Percentiles rank a stretch among this genome's conserved stretches.
Evolutionary conservation across 2,888 invertebrate genomes (phyloP).

Genomic region (Spilarctia lutea): DNA sequence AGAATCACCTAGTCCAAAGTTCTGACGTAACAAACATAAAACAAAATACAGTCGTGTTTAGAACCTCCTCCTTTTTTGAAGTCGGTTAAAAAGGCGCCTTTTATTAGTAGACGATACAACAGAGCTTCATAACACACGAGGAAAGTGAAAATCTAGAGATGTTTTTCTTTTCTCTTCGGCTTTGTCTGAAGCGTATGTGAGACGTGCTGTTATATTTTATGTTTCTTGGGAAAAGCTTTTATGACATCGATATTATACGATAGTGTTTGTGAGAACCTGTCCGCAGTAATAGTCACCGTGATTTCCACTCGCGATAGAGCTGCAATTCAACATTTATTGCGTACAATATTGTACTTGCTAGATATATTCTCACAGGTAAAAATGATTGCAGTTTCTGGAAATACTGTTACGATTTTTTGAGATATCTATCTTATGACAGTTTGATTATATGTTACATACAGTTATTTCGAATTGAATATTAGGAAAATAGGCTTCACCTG

Average conservation of each 20-base stretch:
- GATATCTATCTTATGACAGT: neutral
- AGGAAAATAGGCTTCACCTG: neutral
- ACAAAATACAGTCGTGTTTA: too few relatives aligned
- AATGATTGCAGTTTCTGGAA: neutral
- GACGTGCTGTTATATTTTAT: conserved; percentile 64
- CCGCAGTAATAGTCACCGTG: conserved; percentile 41
- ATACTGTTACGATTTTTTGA: neutral
- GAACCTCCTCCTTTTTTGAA: too few relatives aligned
- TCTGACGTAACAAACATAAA: too few relatives aligned
- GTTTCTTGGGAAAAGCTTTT: conserved; percentile 69
- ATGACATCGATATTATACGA: conserved; percentile 61
- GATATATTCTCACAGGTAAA: conserved; percentile 24
- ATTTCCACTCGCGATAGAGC: conserved; percentile 41
- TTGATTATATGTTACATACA: neutral
- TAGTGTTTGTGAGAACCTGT: conserved; percentile 47
- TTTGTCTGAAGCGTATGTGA: conserved; percentile 65
- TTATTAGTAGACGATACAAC: conserved; percentile 60
- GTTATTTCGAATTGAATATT: neutral
- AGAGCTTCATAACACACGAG: conserved; percentile 64
- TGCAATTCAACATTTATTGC: conserved; percentile 30
- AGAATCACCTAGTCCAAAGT: too few relatives aligned
- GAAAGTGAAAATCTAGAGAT: conserved; percentile 74
- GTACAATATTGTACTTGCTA: conserved; percentile 17
- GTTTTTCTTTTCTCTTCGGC: conserved; percentile 64
- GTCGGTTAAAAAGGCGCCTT: conserved; percentile 62